Evolutionary conservation across 1,140 invertebrate genomes (phyloP), one percentile per base, ranked within the genome.

Genomic region (Drosophila nigromelanica): DNA sequence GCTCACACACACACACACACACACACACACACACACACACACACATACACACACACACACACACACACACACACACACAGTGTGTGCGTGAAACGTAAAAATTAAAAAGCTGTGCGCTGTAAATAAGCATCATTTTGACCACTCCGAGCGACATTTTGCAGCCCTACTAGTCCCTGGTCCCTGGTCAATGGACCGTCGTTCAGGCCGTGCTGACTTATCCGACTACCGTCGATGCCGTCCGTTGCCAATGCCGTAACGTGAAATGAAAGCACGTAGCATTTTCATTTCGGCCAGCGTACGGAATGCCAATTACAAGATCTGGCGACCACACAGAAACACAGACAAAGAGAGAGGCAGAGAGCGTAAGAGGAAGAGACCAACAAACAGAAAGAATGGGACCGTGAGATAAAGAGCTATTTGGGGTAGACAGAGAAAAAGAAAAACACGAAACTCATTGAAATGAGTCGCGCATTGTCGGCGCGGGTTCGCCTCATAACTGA

Each of bases 251-350:
- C 52, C 80, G 76, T 73, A 78, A 87, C 83, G 54, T 74, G 83
- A 89, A 90, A 90, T 90, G 73, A 75, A 90, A 86, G 81, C 86
- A 90, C 86, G 86, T 90, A 90, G 87, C 78, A 68, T 87, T 90
- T 90, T 90, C 87, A 90, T 90, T 90, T 89, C 76, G 81, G 81
- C 77, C 87, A 86, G 81, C 75, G 81, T 79, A 66, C 78, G 76
- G 86, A 90, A 90, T 90, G 86, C 87, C 86, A 90, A 90, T 90
- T 90, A 90, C 87, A 82, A 71, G 76, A 72, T 66, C 70, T 64
- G 76, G 61, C 71, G 73, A 64, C 70, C 82, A 74, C 81, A 73
- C 78, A 50, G 52, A 51, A 40, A 47, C 7, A 63, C 37, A 63
- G 33, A 14, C 21, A 10, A 14, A 39, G 37, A 51, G 30, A 39